Percentiles rank a stretch among this genome's conserved stretches.
Evolutionary conservation across 1,140 invertebrate genomes (phyloP).

Genomic region (Sarcophaga peregrina): DNA sequence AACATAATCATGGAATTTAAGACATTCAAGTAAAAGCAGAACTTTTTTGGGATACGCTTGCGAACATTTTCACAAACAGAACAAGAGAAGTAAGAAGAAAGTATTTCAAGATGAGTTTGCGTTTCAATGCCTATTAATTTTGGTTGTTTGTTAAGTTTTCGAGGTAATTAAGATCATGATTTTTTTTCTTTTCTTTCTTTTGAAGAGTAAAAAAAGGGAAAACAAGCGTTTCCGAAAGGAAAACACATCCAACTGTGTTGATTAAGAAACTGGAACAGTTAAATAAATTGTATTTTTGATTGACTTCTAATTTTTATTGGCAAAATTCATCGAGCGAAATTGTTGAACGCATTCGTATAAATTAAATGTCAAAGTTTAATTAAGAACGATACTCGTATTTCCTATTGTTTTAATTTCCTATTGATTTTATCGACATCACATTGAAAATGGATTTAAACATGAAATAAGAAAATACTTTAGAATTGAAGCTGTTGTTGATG

Average conservation of each 20-base stretch:
- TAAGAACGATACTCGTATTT: background rate
- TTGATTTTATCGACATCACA: background rate
- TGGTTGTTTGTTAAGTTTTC: background rate
- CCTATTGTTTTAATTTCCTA: constrained; percentile 3
- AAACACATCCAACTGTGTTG: constrained; percentile 2
- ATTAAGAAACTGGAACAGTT: background rate
- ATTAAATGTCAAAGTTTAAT: background rate
- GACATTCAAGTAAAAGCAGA: constrained; percentile 4
- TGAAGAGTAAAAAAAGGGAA: background rate
- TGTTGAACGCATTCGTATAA: background rate
- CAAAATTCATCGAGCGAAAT: background rate
- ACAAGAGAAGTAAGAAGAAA: background rate
- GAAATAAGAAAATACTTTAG: background rate
- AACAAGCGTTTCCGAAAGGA: background rate
- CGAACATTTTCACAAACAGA: background rate
- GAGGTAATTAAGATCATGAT: constrained; percentile 3
- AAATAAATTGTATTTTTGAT: background rate
- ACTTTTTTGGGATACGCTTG: constrained; percentile 3
- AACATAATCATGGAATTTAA: constrained; percentile 12
- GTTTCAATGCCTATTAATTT: background rate
- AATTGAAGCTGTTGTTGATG: background rate
- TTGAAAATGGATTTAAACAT: background rate
- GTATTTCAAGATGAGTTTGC: background rate
- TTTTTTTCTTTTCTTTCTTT: too few species aligned
- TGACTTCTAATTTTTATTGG: background rate